These are phyloP conservation scores for Dromococcyx pavoninus DNA, from an alignment of 2,797 vertebrate genomes.

Conservation along the genomic window DNA sequence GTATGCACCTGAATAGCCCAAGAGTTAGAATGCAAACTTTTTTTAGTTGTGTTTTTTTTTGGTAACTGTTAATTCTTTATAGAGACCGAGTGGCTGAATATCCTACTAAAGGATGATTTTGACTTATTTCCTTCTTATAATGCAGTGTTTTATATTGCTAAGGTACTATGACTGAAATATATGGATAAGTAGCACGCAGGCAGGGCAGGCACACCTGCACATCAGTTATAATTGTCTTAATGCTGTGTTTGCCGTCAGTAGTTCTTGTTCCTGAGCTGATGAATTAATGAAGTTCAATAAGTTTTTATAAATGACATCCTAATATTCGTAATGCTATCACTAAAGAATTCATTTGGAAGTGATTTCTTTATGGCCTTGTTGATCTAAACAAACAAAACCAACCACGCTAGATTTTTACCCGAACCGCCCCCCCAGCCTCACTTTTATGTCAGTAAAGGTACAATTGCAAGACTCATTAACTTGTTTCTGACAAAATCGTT, in stretches of 20 bases:
- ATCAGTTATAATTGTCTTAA: neutral
- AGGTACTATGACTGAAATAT: neutral
- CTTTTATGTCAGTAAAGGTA: conserved; percentile 8
- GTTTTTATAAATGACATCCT: neutral
- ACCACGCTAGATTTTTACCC: neutral
- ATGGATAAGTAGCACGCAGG: fast-evolving
- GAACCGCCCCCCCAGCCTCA: neutral
- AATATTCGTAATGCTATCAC: neutral
- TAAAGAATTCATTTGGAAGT: neutral
- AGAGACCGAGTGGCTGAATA: neutral
- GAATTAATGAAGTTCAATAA: neutral
- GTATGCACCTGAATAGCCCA: neutral
- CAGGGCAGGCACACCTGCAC: neutral
- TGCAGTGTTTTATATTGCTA: neutral
- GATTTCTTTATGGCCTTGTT: neutral
- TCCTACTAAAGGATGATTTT: neutral
- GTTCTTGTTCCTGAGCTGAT: neutral
- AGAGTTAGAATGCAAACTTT: neutral
- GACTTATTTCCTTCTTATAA: neutral
- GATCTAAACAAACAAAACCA: neutral
- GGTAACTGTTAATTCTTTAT: neutral
- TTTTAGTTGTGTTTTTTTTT: neutral
- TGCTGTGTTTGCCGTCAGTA: neutral
- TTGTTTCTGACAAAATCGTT: conserved; percentile 59
- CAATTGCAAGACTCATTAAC: conserved; percentile 63